These are phyloP conservation scores for Phymanthus crucifer DNA, from an alignment of 92 coral and sea anemone species.

Conservation along the genomic window DNA sequence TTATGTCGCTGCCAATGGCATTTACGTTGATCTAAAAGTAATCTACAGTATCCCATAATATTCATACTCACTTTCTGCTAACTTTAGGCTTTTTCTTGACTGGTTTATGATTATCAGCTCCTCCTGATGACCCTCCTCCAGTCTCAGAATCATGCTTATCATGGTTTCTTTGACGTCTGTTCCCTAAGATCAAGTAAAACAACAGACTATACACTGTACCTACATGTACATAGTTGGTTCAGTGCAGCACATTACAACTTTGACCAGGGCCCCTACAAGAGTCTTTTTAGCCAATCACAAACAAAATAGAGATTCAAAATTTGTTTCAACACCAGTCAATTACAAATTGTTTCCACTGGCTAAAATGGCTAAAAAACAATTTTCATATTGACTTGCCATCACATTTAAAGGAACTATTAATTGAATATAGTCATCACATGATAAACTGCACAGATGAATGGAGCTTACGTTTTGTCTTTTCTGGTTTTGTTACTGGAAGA, in stretches of 20 bases:
- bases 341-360: too few relatives aligned
- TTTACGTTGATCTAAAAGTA: too few relatives aligned
- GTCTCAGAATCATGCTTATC: slow-evolving; percentile 79
- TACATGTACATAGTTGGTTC: too few relatives aligned
- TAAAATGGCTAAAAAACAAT: too few relatives aligned
- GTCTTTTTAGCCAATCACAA: too few relatives aligned
- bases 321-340: too few relatives aligned
- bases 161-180: slow-evolving; percentile 78
- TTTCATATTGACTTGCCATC: too few relatives aligned
- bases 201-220: not conserved
- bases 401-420: too few relatives aligned
- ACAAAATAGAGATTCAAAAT: too few relatives aligned
- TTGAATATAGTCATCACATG: not conserved
- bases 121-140: slow-evolving; percentile 60
- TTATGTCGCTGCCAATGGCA: not conserved
- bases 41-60: not conserved
- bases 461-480: slow-evolving; percentile 68
- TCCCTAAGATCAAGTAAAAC: slow-evolving; percentile 46
- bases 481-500: slow-evolving; percentile 52
- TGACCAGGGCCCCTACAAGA: too few relatives aligned
- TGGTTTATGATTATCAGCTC: slow-evolving; percentile 68
- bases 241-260: too few relatives aligned
- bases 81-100: slow-evolving; percentile 89
- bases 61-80: slow-evolving; percentile 67
- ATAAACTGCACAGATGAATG: not conserved